Evolutionary conservation across 2,797 vertebrate species (phyloP).

Genomic region (Pogonophryne albipinna): DNA sequence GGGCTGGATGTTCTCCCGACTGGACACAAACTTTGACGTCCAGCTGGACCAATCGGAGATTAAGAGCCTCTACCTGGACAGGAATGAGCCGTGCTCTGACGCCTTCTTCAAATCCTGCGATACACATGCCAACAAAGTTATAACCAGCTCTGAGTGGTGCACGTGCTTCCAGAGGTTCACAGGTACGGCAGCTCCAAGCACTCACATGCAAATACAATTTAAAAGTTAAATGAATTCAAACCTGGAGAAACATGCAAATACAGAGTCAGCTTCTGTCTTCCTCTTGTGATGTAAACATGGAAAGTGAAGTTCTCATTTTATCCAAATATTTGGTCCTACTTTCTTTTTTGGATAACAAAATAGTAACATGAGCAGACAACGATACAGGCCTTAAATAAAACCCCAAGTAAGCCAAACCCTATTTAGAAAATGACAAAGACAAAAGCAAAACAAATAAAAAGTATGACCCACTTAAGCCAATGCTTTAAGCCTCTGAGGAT

Average conservation of each 20-base stretch:
- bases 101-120: constrained; percentile 95
- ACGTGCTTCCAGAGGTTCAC: constrained; percentile 97
- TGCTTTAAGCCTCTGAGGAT: too few species aligned
- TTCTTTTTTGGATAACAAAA: neutral
- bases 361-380: too few species aligned
- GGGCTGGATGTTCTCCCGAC: constrained; percentile 97
- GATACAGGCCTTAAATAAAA: neutral
- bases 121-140: constrained; percentile 88
- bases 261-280: neutral
- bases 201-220: constrained; percentile 13
- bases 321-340: neutral
- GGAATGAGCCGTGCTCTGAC: constrained; percentile 92
- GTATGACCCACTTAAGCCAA: too few species aligned
- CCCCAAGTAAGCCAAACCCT: neutral
- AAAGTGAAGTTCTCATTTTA: neutral
- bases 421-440: too few species aligned
- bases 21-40: constrained; percentile 95
- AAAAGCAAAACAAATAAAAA: neutral
- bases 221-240: neutral
- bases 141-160: constrained; percentile 98
- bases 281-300: neutral
- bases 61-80: constrained; percentile 92
- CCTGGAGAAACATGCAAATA: neutral
- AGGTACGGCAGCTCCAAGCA: constrained; percentile 76
- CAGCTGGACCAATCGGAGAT: constrained; percentile 95